Conservation (phyloP, 1,140 invertebrate species). For the Wasmannia auropunctata region DNA sequence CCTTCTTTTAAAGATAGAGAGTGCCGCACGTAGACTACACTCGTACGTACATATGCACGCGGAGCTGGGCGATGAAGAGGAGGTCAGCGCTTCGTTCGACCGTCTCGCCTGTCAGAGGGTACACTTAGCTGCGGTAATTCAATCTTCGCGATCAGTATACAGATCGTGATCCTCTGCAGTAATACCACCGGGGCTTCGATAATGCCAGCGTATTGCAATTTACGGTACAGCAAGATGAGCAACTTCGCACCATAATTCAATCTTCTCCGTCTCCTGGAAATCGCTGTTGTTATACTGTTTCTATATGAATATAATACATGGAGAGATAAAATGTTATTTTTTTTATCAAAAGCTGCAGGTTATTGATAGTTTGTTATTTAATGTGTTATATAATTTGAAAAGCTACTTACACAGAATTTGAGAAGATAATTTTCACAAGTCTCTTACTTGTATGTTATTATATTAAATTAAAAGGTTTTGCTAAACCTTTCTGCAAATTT, state of each 20-base stretch:
- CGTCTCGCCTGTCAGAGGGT: not conserved
- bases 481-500: not conserved
- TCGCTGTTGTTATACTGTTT: not conserved
- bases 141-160: not conserved
- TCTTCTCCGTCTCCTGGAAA: not conserved
- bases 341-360: not conserved
- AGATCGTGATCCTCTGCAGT: not conserved
- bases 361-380: conserved; percentile 7
- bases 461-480: not conserved
- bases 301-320: not conserved
- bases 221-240: not conserved
- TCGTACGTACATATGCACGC: conserved; percentile 40
- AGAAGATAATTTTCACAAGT: not conserved
- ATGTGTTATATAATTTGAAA: conserved; percentile 1
- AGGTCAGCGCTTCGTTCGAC: not conserved
- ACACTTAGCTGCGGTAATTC: not conserved
- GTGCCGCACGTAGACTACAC: conserved; percentile 61
- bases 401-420: not conserved
- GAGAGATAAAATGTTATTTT: not conserved
- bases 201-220: not conserved
- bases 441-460: not conserved
- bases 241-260: not conserved
- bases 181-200: not conserved
- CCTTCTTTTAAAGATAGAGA: conserved; percentile 61
- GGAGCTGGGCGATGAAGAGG: conserved; percentile 23